These are phyloP conservation scores for Tauraco hartlaubi DNA, from an alignment of 2,797 vertebrate genomes.

Conservation along the genomic window DNA sequence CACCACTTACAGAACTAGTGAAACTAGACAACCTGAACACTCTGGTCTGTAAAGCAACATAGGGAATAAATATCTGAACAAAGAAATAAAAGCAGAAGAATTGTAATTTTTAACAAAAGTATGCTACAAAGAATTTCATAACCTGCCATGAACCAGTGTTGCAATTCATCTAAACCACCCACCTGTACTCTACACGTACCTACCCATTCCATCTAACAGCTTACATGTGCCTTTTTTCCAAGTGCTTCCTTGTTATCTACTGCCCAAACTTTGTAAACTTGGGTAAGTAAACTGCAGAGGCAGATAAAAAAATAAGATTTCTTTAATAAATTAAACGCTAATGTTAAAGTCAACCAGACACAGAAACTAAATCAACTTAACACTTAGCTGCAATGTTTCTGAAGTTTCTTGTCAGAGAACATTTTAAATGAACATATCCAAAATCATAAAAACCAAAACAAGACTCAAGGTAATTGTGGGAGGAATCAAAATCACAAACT, in stretches of 20 bases:
- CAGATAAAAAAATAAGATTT: background rate
- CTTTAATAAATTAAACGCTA: background rate
- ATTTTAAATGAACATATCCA: background rate
- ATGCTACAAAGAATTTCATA: background rate
- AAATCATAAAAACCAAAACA: background rate
- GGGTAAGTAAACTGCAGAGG: background rate
- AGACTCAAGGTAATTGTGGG: background rate
- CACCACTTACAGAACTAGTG: background rate
- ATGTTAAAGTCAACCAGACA: background rate
- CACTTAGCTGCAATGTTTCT: background rate
- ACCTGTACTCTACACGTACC: background rate
- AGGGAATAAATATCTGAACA: background rate
- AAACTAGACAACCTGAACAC: background rate
- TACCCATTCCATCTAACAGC: background rate
- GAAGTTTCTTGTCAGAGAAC: background rate
- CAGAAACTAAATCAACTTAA: background rate
- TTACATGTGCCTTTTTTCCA: background rate
- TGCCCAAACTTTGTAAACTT: background rate
- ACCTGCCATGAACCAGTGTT: background rate
- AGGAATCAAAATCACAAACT: background rate
- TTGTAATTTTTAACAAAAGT: background rate
- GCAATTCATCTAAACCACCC: background rate
- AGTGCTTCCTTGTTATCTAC: background rate
- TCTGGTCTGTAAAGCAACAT: background rate
- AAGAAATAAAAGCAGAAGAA: background rate